Percentiles rank a stretch among this genome's conserved stretches.
phyloP scores from a whole-genome alignment of 2,113 vertebrate genomes.

The Ctenodactylus gundi region DNA sequence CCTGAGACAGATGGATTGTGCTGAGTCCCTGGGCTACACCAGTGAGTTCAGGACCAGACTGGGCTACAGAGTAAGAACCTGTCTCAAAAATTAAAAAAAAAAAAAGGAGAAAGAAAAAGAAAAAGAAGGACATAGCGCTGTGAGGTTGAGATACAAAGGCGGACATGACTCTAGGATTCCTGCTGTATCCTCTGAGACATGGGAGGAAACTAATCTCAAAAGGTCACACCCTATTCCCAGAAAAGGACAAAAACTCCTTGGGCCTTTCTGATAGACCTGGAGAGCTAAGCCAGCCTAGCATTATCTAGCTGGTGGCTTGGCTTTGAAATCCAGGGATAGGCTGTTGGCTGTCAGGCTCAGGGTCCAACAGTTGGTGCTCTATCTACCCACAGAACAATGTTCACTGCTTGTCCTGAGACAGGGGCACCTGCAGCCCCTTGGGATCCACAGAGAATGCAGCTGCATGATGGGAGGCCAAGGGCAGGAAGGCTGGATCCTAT shows the following conservation, averaged over 20 bases:
- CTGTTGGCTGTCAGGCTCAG: neutral
- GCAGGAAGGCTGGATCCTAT: neutral
- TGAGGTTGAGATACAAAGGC: too few relatives aligned
- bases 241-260: too few relatives aligned
- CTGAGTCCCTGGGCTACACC: too few relatives aligned
- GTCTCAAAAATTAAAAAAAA: too few relatives aligned
- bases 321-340: neutral
- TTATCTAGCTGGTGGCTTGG: neutral
- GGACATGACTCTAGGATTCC: too few relatives aligned
- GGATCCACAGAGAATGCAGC: neutral
- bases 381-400: rapidly evolving
- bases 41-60: too few relatives aligned
- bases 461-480: rapidly evolving
- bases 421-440: neutral
- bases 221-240: neutral
- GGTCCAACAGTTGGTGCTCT: neutral
- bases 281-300: neutral
- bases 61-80: too few relatives aligned
- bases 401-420: neutral
- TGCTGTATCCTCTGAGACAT: too few relatives aligned
- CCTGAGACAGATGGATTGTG: too few relatives aligned
- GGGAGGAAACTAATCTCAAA: neutral
- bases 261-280: neutral
- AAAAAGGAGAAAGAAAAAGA: too few relatives aligned
- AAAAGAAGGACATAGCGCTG: too few relatives aligned